Evolutionary conservation across 2,888 invertebrate genomes (phyloP).

Genomic region (Copidosoma aretas): DNA sequence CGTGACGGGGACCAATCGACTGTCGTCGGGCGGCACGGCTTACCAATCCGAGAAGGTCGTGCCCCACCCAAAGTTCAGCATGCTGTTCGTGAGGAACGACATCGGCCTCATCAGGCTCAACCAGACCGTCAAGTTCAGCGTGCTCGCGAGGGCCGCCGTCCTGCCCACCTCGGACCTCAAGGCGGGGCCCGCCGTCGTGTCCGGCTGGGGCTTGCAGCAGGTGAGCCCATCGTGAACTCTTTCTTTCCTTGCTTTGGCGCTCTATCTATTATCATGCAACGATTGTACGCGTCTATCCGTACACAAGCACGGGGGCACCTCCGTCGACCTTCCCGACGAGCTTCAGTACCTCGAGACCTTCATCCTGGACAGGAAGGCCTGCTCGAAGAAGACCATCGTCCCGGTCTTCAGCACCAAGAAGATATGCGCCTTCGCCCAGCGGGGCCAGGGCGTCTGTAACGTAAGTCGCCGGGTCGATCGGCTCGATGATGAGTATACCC

Average conservation of each 20-base stretch:
- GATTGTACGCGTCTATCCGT: too few species aligned
- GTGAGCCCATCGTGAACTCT: conserved; percentile 10
- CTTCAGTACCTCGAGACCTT: conserved; percentile 4
- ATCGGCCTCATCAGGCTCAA: conserved; percentile 14
- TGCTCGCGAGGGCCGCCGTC: not conserved
- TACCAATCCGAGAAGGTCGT: conserved; percentile 3
- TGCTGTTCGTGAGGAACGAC: conserved; percentile 8
- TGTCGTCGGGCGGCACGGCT: not conserved
- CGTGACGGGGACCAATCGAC: conserved; percentile 5
- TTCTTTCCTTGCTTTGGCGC: not conserved
- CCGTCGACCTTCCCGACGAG: not conserved
- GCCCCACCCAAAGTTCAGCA: conserved; percentile 1
- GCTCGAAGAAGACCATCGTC: not conserved
- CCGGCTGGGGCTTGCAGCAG: conserved; percentile 22
- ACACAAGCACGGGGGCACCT: not conserved
- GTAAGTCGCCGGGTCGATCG: too few species aligned
- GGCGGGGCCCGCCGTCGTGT: not conserved
- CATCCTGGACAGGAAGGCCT: not conserved
- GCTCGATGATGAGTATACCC: too few species aligned
- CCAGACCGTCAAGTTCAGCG: not conserved
- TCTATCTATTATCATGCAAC: not conserved
- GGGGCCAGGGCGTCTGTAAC: conserved; percentile 54
- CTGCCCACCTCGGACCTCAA: conserved; percentile 8
- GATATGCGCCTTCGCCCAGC: conserved; percentile 53
- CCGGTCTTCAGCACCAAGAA: conserved; percentile 22